These are phyloP conservation scores for Cerastis rubricosa DNA, from an alignment of 2,888 invertebrate genomes.

Conservation along the genomic window DNA sequence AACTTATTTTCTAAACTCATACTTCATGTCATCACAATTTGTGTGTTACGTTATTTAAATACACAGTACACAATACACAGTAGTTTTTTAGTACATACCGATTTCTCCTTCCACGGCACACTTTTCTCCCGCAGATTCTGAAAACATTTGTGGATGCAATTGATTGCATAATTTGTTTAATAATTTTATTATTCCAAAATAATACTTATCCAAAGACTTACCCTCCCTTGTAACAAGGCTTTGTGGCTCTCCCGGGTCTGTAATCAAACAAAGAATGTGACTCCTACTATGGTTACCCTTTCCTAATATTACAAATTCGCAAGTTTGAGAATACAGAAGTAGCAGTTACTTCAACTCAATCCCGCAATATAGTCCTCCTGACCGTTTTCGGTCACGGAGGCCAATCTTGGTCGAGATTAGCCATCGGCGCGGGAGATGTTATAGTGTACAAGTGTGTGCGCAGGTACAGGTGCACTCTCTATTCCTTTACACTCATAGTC, in stretches of 20 bases:
- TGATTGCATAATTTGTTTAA: no score
- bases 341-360: background rate
- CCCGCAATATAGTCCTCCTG: no score
- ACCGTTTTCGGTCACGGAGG: no score
- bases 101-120: slow-evolving; percentile 79
- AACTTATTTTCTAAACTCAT: background rate
- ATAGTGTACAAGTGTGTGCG: no score
- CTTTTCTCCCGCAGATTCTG: slow-evolving; percentile 78
- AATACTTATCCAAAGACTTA: slow-evolving; percentile 63
- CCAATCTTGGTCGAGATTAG: no score
- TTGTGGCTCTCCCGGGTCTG: slow-evolving; percentile 62
- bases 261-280: slow-evolving; percentile 41
- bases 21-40: background rate
- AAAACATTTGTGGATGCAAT: slow-evolving; percentile 50
- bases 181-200: background rate
- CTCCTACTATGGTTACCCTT: background rate
- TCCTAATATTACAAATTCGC: background rate
- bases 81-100: slow-evolving; percentile 80
- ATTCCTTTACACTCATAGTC: no score
- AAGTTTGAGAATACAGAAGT: background rate
- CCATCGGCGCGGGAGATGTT: no score
- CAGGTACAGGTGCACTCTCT: no score
- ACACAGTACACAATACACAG: no score
- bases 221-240: slow-evolving; percentile 79
- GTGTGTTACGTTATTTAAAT: no score